Conservation (phyloP, 2,888 invertebrate genomes). For the Zele albiditarsus region DNA sequence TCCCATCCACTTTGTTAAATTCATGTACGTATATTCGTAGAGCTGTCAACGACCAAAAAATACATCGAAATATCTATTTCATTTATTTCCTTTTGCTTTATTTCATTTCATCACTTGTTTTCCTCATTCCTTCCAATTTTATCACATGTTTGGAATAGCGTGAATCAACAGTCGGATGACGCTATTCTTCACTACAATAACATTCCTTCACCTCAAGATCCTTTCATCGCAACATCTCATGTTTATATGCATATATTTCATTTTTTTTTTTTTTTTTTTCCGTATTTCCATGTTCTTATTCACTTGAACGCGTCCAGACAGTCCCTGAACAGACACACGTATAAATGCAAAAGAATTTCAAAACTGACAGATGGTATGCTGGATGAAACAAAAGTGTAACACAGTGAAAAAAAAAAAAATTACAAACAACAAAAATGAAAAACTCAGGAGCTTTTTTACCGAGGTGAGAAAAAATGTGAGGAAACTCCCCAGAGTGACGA, state of each 20-base stretch:
- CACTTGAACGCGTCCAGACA: neutral
- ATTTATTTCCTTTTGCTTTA: neutral
- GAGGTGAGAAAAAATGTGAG: neutral
- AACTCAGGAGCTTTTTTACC: neutral
- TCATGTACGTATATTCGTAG: neutral
- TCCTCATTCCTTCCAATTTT: neutral
- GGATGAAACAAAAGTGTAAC: neutral
- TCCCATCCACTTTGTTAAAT: constrained; percentile 7
- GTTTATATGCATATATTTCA: neutral
- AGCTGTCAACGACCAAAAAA: neutral
- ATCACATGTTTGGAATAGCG: neutral
- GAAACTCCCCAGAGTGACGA: neutral
- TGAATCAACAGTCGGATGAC: neutral
- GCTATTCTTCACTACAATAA: neutral
- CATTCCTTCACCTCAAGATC: neutral
- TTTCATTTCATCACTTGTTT: neutral
- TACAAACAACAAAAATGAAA: neutral
- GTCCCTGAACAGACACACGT: neutral
- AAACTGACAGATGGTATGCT: neutral
- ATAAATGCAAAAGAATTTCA: neutral
- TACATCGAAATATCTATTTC: neutral
- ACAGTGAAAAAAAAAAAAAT: neutral
- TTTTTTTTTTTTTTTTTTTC: neutral
- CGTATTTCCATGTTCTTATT: neutral
- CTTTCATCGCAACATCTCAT: neutral